Percentiles rank a stretch among this genome's conserved stretches.
These are phyloP conservation scores for Antechinus stuartii DNA, from an alignment of 2,113 vertebrate genomes.

Conservation along the genomic window DNA sequence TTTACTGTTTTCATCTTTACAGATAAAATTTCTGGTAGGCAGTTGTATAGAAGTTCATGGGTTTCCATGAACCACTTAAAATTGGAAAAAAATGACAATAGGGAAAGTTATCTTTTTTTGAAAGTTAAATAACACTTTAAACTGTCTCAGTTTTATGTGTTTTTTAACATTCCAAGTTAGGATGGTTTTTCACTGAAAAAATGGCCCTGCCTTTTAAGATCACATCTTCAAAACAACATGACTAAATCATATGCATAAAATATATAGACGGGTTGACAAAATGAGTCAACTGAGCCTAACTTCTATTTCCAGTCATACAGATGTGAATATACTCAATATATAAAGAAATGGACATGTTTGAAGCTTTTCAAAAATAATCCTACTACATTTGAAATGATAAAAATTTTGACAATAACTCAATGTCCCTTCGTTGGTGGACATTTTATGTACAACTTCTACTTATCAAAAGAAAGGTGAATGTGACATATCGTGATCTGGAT, in stretches of 20 bases:
- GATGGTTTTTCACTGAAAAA: slow-evolving; percentile 29
- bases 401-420: neutral
- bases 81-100: slow-evolving; percentile 65
- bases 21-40: slow-evolving; percentile 66
- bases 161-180: slow-evolving; percentile 39
- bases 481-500: neutral
- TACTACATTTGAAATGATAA: neutral
- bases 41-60: slow-evolving; percentile 27
- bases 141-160: neutral
- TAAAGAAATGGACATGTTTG: neutral
- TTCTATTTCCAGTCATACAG: neutral
- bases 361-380: slow-evolving; percentile 1
- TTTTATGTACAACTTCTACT: neutral
- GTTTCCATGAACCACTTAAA: slow-evolving; percentile 52
- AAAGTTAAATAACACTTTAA: slow-evolving; percentile 57
- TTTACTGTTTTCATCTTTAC: slow-evolving; percentile 70
- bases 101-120: slow-evolving; percentile 32
- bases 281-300: neutral
- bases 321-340: neutral
- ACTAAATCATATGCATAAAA: neutral
- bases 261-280: neutral
- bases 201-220: neutral
- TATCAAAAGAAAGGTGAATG: neutral
- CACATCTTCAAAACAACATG: neutral
- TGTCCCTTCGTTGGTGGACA: neutral